A percentile compares a stretch with the other conserved stretches of the same genome.
Conservation (phyloP, 1,140 invertebrate species). For the Augochlora pura region DNA sequence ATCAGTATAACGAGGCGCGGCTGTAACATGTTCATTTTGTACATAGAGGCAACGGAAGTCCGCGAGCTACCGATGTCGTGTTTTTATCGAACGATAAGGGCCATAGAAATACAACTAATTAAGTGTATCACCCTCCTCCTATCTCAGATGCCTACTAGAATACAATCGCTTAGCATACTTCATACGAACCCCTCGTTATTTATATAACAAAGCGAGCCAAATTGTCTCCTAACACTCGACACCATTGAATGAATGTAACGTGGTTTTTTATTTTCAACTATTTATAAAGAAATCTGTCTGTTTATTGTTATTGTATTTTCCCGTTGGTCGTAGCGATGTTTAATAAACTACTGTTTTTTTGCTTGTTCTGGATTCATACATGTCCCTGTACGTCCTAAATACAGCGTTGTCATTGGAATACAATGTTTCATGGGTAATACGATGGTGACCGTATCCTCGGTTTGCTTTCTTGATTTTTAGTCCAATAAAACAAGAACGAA, state of each 20-base stretch:
- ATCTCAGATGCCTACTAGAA: not conserved
- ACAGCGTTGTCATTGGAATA: no score
- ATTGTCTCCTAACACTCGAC: not conserved
- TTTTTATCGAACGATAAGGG: constrained; percentile 8
- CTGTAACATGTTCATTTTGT: not conserved
- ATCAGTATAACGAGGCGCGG: not conserved
- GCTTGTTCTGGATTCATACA: no score
- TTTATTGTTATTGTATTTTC: not conserved
- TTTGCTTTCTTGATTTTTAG: no score
- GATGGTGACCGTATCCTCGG: no score
- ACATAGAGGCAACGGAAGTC: not conserved
- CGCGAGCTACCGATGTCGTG: not conserved
- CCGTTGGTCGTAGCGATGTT: not conserved
- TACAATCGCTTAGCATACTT: not conserved
- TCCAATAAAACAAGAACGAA: no score
- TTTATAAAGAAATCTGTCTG: constrained; percentile 6
- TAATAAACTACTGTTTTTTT: not conserved
- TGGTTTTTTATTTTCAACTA: not conserved
- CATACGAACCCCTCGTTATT: not conserved
- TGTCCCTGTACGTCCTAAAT: no score
- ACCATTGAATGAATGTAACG: not conserved
- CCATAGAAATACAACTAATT: constrained; percentile 24
- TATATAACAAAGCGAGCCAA: not conserved
- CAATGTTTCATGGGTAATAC: no score
- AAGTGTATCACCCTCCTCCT: not conserved